Evolutionary conservation across 2,113 vertebrate genomes (phyloP).

Genomic region (Madoqua kirkii): DNA sequence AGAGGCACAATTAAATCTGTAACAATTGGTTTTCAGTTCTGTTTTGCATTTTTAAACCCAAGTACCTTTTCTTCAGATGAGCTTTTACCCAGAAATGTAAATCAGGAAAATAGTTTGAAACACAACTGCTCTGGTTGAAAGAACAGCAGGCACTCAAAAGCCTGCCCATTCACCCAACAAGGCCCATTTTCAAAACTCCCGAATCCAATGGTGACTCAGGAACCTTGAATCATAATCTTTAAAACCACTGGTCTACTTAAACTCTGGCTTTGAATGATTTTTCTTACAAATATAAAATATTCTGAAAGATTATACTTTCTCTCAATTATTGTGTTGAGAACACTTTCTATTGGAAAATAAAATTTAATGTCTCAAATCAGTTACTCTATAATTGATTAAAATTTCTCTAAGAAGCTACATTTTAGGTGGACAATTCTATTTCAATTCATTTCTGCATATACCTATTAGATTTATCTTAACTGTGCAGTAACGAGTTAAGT

Average conservation of each 20-base stretch:
- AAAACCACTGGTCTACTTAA: not conserved
- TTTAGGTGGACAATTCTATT: not conserved
- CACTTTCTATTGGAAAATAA: not conserved
- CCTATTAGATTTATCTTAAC: not conserved
- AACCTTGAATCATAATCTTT: not conserved
- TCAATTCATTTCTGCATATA: not conserved
- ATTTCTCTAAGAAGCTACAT: not conserved
- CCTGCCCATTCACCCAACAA: not conserved
- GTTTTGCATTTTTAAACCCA: not conserved
- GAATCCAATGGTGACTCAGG: not conserved
- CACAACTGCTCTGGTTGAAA: not conserved
- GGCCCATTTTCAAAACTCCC: not conserved
- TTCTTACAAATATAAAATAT: not conserved
- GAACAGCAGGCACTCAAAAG: not conserved
- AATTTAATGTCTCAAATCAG: not conserved
- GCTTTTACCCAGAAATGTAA: not conserved
- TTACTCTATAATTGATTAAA: not conserved
- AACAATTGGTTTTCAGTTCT: not conserved
- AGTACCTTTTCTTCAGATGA: not conserved
- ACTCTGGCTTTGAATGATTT: not conserved
- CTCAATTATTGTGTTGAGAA: not conserved
- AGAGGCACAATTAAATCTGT: not conserved
- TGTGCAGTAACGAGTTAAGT: not conserved
- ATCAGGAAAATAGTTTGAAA: not conserved
- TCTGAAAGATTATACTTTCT: not conserved